Conservation (phyloP, 2,888 invertebrate species). For the Onchidella celtica region DNA sequence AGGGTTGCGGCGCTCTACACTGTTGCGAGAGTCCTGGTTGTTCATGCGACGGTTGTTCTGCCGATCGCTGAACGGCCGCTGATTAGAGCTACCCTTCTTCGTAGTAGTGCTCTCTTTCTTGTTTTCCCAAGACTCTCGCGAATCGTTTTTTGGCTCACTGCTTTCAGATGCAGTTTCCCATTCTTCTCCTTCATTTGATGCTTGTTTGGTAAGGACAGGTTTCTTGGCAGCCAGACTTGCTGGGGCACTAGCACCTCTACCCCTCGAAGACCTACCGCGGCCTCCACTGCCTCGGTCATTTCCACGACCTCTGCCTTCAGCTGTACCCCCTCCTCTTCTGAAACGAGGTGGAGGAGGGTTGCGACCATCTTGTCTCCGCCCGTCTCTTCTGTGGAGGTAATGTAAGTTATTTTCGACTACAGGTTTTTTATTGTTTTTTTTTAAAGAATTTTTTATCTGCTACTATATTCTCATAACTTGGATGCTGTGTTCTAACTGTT, state of each 20-base stretch:
- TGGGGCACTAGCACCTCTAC: constrained; percentile 62
- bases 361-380: constrained; percentile 59
- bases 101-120: constrained; percentile 49
- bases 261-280: constrained; percentile 83
- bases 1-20: constrained; percentile 60
- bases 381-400: constrained; percentile 57
- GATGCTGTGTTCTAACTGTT: too few species aligned
- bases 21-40: constrained; percentile 53
- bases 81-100: constrained; percentile 80
- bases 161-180: constrained; percentile 91
- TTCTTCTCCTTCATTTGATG: constrained; percentile 81
- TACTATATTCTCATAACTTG: too few species aligned
- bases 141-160: constrained; percentile 83
- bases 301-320: constrained; percentile 72
- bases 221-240: constrained; percentile 62
- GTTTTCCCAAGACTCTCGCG: constrained; percentile 61
- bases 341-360: constrained; percentile 71
- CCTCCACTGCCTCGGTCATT: constrained; percentile 70
- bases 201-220: constrained; percentile 77
- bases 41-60: constrained; percentile 58
- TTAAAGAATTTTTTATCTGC: too few species aligned
- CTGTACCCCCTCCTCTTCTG: constrained; percentile 59
- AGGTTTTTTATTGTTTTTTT: too few species aligned
- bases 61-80: constrained; percentile 78
- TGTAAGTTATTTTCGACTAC: too few species aligned